phyloP scores from a whole-genome alignment of 2,113 vertebrate genomes.

The Perca fluviatilis region DNA sequence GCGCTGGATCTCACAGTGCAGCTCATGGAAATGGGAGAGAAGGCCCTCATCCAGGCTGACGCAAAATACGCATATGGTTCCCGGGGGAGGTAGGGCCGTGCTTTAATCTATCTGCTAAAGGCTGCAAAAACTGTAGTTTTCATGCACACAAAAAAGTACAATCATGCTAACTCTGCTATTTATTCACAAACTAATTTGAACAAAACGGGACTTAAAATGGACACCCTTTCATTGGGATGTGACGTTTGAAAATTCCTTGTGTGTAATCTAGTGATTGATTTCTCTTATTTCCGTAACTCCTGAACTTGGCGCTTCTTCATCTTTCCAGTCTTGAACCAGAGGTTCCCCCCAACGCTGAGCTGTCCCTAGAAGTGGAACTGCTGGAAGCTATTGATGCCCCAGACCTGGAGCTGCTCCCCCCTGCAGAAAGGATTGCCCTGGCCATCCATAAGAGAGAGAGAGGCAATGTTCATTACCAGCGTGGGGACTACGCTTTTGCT shows the following conservation, averaged over 20 bases:
- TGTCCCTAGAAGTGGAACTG: slow-evolving; percentile 91
- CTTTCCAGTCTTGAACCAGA: slow-evolving; percentile 81
- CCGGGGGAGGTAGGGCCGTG: slow-evolving; percentile 88
- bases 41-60: slow-evolving; percentile 86
- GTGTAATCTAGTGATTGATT: neutral
- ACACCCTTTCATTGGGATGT: neutral
- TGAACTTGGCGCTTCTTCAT: neutral
- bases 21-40: slow-evolving; percentile 92
- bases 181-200: too few species aligned
- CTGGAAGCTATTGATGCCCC: slow-evolving; percentile 85
- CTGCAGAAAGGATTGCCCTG: slow-evolving; percentile 86
- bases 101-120: neutral
- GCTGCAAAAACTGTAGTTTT: neutral
- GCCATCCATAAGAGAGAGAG: slow-evolving; percentile 91
- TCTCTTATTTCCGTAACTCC: neutral
- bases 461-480: slow-evolving; percentile 93
- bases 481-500: slow-evolving; percentile 91
- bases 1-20: slow-evolving; percentile 93
- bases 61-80: slow-evolving; percentile 93
- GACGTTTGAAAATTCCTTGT: neutral
- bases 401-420: slow-evolving; percentile 90
- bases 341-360: slow-evolving; percentile 84
- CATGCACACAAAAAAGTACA: neutral
- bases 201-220: too few species aligned
- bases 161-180: neutral